Conservation (phyloP, 1,140 invertebrate species). For the Caenorhabditis brenneri region DNA sequence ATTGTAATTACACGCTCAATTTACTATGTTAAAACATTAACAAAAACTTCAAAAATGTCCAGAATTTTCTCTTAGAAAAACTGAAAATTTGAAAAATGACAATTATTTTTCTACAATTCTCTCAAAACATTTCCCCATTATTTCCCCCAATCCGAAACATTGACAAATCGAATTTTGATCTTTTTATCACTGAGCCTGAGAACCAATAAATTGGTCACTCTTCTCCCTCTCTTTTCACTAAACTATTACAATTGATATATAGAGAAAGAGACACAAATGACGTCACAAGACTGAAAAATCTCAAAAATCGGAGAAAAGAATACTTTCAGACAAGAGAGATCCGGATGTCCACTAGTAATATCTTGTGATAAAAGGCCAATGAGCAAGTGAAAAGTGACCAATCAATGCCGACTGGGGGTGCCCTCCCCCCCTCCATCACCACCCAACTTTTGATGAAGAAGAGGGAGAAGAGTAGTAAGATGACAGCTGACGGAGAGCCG, state of each 20-base stretch:
- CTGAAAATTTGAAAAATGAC: too few relatives aligned
- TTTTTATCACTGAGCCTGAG: neutral
- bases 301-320: neutral
- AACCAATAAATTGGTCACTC: neutral
- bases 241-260: neutral
- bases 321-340: too few relatives aligned
- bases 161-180: neutral
- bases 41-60: too few relatives aligned
- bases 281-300: neutral
- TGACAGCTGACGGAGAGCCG: constrained; percentile 8
- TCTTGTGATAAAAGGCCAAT: constrained; percentile 8
- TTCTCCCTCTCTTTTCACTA: neutral
- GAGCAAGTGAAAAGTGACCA: constrained; percentile 21
- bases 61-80: too few relatives aligned
- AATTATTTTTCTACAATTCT: too few relatives aligned
- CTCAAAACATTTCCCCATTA: too few relatives aligned
- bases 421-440: too few relatives aligned
- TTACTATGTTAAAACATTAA: too few relatives aligned
- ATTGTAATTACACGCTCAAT: too few relatives aligned
- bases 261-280: neutral
- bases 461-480: constrained; percentile 26
- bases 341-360: neutral
- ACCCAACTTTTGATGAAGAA: too few relatives aligned
- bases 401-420: constrained; percentile 38
- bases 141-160: too few relatives aligned